phyloP scores from a whole-genome alignment of 2,888 invertebrate genomes.

The Sylvicola cinctus region DNA sequence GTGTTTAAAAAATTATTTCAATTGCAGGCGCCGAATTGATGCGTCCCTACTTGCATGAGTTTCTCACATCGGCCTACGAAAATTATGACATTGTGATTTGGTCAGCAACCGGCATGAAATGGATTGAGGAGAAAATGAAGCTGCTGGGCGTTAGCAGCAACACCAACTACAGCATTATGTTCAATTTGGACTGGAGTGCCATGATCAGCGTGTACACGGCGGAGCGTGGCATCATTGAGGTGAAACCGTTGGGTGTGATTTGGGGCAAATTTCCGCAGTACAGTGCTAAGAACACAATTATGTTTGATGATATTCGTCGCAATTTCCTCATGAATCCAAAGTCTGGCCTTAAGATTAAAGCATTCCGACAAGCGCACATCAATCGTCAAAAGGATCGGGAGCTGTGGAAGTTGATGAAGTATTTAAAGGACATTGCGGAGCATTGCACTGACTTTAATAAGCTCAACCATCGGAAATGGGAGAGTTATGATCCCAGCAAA shows the following conservation, averaged over 20 bases:
- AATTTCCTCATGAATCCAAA: constrained; percentile 97
- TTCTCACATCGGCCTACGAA: constrained; percentile 66
- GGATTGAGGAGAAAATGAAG: constrained; percentile 96
- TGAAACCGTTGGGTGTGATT: constrained; percentile 88
- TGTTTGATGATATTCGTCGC: constrained; percentile 90
- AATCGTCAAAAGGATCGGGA: constrained; percentile 72
- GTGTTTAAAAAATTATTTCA: no score
- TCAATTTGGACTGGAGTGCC: constrained; percentile 75
- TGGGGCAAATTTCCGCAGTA: constrained; percentile 91
- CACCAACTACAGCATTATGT: constrained; percentile 74
- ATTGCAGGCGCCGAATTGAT: constrained; percentile 56
- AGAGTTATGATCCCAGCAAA: constrained; percentile 39
- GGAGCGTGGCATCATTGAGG: constrained; percentile 81
- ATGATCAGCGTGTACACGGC: constrained; percentile 89
- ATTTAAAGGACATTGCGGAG: constrained; percentile 63
- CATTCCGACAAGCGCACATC: constrained; percentile 78
- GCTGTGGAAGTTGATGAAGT: constrained; percentile 54
- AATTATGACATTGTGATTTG: constrained; percentile 94
- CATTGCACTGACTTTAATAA: constrained; percentile 61
- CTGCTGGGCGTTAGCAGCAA: constrained; percentile 69
- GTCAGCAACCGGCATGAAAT: constrained; percentile 97
- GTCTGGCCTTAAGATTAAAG: constrained; percentile 73
- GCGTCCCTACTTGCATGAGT: constrained; percentile 90
- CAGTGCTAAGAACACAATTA: constrained; percentile 79
- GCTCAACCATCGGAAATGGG: constrained; percentile 85